Percentiles rank a stretch among this genome's conserved stretches.
These are phyloP conservation scores for Clunio marinus DNA, from an alignment of 2,888 invertebrate genomes.

Conservation along the genomic window DNA sequence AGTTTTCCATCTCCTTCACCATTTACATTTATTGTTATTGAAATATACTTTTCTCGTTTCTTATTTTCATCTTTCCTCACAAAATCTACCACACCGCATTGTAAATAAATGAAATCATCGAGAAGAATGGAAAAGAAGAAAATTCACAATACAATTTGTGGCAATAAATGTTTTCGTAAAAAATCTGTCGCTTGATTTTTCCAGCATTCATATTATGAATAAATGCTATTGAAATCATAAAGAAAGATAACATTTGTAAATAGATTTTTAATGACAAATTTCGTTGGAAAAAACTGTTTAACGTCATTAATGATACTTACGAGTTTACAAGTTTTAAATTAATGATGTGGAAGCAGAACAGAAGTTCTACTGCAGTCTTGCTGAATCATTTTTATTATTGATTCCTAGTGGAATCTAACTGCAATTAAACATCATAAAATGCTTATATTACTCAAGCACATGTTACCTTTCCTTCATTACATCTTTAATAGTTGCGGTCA, in stretches of 20 bases:
- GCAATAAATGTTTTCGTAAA: slow-evolving; percentile 4
- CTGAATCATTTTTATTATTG: too few relatives aligned
- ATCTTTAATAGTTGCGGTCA: not conserved
- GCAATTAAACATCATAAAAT: not conserved
- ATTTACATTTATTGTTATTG: slow-evolving; percentile 28
- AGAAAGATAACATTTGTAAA: not conserved
- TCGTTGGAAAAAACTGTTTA: not conserved
- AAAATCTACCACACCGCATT: not conserved
- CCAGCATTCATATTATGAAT: not conserved
- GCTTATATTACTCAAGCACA: too few relatives aligned
- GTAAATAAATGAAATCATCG: slow-evolving; percentile 9
- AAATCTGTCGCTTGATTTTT: not conserved
- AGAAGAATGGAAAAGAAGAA: not conserved
- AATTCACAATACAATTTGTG: not conserved
- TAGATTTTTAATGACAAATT: slow-evolving; percentile 18
- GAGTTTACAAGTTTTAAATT: not conserved
- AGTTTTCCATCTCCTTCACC: slow-evolving; percentile 7
- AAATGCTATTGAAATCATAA: not conserved
- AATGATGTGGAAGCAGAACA: too few relatives aligned
- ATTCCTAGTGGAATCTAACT: too few relatives aligned
- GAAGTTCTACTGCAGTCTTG: too few relatives aligned
- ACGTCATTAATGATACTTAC: not conserved
- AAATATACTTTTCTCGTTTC: slow-evolving; percentile 1
- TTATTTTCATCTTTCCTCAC: not conserved
- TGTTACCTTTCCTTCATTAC: slow-evolving; percentile 2